These are phyloP conservation scores for Catotricha subobsoleta DNA, from an alignment of 2,888 invertebrate genomes.

Conservation along the genomic window DNA sequence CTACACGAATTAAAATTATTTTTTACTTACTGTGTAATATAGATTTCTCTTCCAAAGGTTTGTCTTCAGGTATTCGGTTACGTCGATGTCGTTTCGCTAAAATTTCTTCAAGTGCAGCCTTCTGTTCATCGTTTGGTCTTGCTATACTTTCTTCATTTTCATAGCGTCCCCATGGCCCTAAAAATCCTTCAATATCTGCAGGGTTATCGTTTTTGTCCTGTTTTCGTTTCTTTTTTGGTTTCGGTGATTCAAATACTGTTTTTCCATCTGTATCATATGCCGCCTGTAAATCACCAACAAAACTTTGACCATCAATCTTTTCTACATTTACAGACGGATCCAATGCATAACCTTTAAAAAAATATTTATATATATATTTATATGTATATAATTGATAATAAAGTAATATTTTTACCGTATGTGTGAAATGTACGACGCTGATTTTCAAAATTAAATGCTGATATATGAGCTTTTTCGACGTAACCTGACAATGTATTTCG, in stretches of 20 bases:
- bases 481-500: conserved; percentile 88
- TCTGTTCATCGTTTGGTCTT: conserved; percentile 84
- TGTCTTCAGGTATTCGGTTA: conserved; percentile 72
- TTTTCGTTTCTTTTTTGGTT: conserved; percentile 63
- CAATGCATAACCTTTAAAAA: conserved; percentile 79
- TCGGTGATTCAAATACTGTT: conserved; percentile 78
- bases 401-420: no score
- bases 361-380: no score
- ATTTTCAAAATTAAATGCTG: conserved; percentile 93
- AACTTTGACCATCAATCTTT: conserved; percentile 29
- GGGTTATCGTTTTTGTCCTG: conserved; percentile 77
- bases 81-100: conserved; percentile 79
- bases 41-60: conserved; percentile 87
- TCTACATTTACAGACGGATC: conserved; percentile 71
- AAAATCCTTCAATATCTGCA: conserved; percentile 80
- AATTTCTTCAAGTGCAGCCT: conserved; percentile 86
- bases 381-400: no score
- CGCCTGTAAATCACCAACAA: conserved; percentile 41
- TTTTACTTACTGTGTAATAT: conserved; percentile 67
- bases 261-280: conserved; percentile 60
- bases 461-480: conserved; percentile 88
- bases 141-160: conserved; percentile 75
- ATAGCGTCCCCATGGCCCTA: conserved; percentile 96
- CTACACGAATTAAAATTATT: no score
- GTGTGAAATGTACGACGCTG: conserved; percentile 87